phyloP scores from a whole-genome alignment of 2,888 invertebrate species.

The Tetragonula carbonaria region DNA sequence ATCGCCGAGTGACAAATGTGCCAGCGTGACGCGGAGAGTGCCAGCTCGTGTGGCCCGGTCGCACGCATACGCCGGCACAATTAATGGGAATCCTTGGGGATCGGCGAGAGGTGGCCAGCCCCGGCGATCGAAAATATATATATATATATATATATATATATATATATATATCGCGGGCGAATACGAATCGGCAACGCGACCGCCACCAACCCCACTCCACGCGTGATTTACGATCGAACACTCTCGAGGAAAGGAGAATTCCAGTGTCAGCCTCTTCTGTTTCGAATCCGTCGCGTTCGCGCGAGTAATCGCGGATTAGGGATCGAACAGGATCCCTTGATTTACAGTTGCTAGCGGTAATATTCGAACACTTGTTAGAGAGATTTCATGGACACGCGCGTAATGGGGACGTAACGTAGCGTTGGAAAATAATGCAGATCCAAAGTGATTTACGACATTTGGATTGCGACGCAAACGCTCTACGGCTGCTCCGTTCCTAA shows the following conservation, averaged over 20 bases:
- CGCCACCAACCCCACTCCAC: background rate
- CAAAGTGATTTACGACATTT: too few relatives aligned
- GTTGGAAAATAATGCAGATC: too few relatives aligned
- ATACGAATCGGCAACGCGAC: slow-evolving; percentile 41
- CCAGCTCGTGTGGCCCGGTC: background rate
- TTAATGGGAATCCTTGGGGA: slow-evolving; percentile 65
- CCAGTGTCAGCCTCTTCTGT: slow-evolving; percentile 39
- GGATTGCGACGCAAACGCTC: too few relatives aligned
- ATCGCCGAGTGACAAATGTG: slow-evolving; percentile 64
- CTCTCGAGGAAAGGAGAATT: slow-evolving; percentile 52
- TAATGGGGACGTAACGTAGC: background rate
- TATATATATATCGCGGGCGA: slow-evolving; percentile 49
- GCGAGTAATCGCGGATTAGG: slow-evolving; percentile 53
- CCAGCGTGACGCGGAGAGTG: slow-evolving; percentile 9
- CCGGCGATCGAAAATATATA: slow-evolving; percentile 34
- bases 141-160: slow-evolving; percentile 34
- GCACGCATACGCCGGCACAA: slow-evolving; percentile 45
- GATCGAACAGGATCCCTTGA: slow-evolving; percentile 23
- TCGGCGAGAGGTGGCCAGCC: background rate
- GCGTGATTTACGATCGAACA: slow-evolving; percentile 43
- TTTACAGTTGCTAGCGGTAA: slow-evolving; percentile 11
- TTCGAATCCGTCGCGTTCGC: slow-evolving; percentile 35
- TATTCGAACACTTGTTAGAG: background rate
- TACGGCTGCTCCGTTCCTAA: too few relatives aligned
- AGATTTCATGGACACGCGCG: background rate